These are phyloP conservation scores for Eugnorisma glareosa DNA, from an alignment of 2,888 invertebrate species.

Conservation along the genomic window DNA sequence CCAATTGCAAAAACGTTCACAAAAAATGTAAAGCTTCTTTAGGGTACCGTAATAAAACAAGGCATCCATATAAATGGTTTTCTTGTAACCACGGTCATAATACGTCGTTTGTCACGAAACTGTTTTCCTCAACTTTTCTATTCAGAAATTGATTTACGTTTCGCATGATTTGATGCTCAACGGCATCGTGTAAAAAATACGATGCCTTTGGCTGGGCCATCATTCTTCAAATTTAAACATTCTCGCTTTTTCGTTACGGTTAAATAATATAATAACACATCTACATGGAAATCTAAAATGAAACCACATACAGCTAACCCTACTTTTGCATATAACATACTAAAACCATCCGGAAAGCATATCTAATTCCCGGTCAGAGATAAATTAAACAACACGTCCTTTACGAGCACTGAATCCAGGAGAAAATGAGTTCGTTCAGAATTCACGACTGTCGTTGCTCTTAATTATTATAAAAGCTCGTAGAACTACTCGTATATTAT, in stretches of 20 bases:
- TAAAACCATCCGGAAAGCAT: constrained; percentile 11
- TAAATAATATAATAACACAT: neutral
- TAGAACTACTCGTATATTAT: constrained; percentile 37
- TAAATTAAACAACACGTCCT: constrained; percentile 43
- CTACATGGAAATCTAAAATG: neutral
- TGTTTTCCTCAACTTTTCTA: neutral
- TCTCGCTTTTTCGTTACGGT: neutral
- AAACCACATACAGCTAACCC: neutral
- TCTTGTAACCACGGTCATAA: neutral
- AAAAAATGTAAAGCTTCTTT: neutral
- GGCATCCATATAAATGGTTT: neutral
- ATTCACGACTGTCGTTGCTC: constrained; percentile 42
- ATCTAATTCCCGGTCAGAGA: constrained; percentile 24
- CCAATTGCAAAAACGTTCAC: neutral
- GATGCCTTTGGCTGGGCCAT: neutral
- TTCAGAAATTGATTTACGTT: neutral
- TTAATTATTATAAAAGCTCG: constrained; percentile 51
- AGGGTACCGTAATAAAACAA: neutral
- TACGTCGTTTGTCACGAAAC: neutral
- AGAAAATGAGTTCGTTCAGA: constrained; percentile 43
- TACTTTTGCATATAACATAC: neutral
- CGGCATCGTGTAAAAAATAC: neutral
- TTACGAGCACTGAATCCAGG: constrained; percentile 21
- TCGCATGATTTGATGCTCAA: neutral
- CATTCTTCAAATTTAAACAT: neutral